phyloP scores from a whole-genome alignment of 2,888 invertebrate genomes.

The Abscondita cerata region DNA sequence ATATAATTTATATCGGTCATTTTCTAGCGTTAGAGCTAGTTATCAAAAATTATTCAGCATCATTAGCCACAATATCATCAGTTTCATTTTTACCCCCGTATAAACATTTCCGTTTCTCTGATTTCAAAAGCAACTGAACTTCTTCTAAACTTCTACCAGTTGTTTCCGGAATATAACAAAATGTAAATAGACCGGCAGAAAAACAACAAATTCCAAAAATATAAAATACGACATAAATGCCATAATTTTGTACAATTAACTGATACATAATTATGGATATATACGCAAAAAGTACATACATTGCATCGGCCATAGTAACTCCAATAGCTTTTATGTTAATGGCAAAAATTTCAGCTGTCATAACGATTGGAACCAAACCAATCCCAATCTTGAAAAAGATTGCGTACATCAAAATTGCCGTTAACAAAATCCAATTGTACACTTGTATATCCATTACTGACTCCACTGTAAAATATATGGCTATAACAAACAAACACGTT shows the following conservation, averaged over 20 bases:
- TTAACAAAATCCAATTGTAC: slow-evolving; percentile 54
- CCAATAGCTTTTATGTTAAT: slow-evolving; percentile 56
- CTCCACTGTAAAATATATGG: slow-evolving; percentile 52
- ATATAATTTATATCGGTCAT: too few species aligned
- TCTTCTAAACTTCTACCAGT: slow-evolving; percentile 55
- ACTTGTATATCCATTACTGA: slow-evolving; percentile 43
- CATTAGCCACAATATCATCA: too few species aligned
- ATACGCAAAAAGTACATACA: slow-evolving; percentile 51
- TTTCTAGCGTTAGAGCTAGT: too few species aligned
- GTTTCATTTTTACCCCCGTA: too few species aligned
- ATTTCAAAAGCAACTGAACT: slow-evolving; percentile 54
- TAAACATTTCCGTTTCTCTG: too few species aligned
- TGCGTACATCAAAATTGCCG: slow-evolving; percentile 54
- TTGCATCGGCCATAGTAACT: slow-evolving; percentile 54
- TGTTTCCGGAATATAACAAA: slow-evolving; percentile 53
- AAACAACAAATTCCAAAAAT: slow-evolving; percentile 51
- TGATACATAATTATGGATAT: slow-evolving; percentile 51
- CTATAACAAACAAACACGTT: slow-evolving; percentile 48
- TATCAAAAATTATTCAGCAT: too few species aligned
- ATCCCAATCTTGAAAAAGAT: slow-evolving; percentile 53
- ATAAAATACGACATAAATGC: slow-evolving; percentile 53
- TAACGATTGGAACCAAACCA: slow-evolving; percentile 55
- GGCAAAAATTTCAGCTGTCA: slow-evolving; percentile 44
- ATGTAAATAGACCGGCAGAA: slow-evolving; percentile 50
- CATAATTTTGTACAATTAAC: slow-evolving; percentile 44